Evolutionary conservation across 2,797 vertebrate genomes (phyloP).

Genomic region (Arnoldichthys spilopterus): DNA sequence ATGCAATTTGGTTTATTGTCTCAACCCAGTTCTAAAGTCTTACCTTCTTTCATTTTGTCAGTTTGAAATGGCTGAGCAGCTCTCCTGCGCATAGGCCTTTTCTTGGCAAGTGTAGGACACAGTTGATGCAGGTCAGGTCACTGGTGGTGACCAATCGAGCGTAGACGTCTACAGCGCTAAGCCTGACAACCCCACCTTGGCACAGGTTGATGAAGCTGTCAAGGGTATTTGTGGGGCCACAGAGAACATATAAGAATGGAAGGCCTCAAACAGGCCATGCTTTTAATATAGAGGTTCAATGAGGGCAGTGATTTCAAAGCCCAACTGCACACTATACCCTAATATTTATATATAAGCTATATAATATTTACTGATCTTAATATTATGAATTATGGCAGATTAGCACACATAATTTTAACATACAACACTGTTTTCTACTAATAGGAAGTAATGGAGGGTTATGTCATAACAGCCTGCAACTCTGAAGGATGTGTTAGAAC

Average conservation of each 20-base stretch:
- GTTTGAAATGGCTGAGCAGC: not conserved
- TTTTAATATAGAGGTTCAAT: not conserved
- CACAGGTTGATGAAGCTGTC: slow-evolving; percentile 12
- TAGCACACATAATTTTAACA: too few relatives aligned
- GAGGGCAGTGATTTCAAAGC: not conserved
- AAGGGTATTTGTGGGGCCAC: slow-evolving; percentile 8
- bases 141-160: slow-evolving; percentile 3
- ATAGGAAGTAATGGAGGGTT: too few relatives aligned
- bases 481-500: too few relatives aligned
- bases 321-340: too few relatives aligned
- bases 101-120: not conserved
- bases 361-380: too few relatives aligned
- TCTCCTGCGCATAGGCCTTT: not conserved
- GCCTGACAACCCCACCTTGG: not conserved
- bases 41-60: not conserved
- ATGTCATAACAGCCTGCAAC: too few relatives aligned
- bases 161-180: not conserved
- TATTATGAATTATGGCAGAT: too few relatives aligned
- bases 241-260: not conserved
- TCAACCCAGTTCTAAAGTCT: not conserved
- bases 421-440: too few relatives aligned
- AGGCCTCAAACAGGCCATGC: not conserved
- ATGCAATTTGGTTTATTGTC: not conserved
- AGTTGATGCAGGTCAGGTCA: not conserved
- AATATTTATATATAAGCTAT: too few relatives aligned